phyloP scores from a whole-genome alignment of 2,888 invertebrate genomes.

The Hedychridium roseum region DNA sequence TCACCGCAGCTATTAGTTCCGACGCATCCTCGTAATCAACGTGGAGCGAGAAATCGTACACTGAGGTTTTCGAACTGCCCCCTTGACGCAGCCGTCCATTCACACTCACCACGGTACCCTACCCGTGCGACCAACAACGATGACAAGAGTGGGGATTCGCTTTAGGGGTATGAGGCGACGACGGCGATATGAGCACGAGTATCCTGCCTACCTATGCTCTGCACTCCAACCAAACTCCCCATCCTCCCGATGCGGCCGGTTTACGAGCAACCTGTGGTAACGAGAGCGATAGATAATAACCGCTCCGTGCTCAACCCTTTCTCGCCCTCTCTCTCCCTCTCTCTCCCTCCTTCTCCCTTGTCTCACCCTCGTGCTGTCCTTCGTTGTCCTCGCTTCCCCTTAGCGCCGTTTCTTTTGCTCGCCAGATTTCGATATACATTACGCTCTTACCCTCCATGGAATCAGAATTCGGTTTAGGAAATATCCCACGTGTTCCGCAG shows the following conservation, averaged over 20 bases:
- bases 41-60: slow-evolving; percentile 29
- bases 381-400: too few species aligned
- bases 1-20: too few species aligned
- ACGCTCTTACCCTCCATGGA: too few species aligned
- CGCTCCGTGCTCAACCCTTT: slow-evolving; percentile 55
- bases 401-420: slow-evolving; percentile 9
- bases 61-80: slow-evolving; percentile 51
- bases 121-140: slow-evolving; percentile 38
- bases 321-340: slow-evolving; percentile 18
- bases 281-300: slow-evolving; percentile 65
- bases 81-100: slow-evolving; percentile 53
- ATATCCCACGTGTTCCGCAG: too few species aligned
- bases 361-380: slow-evolving; percentile 4
- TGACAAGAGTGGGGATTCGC: slow-evolving; percentile 23
- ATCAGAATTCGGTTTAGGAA: too few species aligned
- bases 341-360: slow-evolving; percentile 7
- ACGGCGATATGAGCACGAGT: slow-evolving; percentile 48
- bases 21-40: slow-evolving; percentile 30
- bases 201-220: slow-evolving; percentile 52
- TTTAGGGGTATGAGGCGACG: slow-evolving; percentile 40
- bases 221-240: slow-evolving; percentile 49
- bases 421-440: too few species aligned
- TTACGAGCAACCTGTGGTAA: slow-evolving; percentile 65
- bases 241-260: slow-evolving; percentile 60
- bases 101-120: slow-evolving; percentile 50